These are phyloP conservation scores for Amphiprion percula DNA, from an alignment of 2,113 vertebrate genomes.

Conservation along the genomic window DNA sequence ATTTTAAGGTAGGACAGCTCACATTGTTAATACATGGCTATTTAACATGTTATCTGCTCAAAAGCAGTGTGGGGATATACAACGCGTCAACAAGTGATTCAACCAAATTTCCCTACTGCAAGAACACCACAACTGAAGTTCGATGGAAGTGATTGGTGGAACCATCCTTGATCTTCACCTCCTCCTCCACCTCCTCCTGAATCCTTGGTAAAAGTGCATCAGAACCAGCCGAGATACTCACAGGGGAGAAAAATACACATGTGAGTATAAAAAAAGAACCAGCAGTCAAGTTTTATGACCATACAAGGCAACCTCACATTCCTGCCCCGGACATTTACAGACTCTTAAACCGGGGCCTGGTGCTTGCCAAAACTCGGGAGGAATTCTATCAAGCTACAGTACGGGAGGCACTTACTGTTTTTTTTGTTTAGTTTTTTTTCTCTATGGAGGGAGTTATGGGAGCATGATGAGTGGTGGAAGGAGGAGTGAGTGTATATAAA, in stretches of 20 bases:
- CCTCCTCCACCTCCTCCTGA: background rate
- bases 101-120: background rate
- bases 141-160: slow-evolving; percentile 2
- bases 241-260: slow-evolving; percentile 15
- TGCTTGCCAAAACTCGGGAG: slow-evolving; percentile 80
- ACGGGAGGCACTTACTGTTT: slow-evolving; percentile 28
- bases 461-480: slow-evolving; percentile 25
- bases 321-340: slow-evolving; percentile 84
- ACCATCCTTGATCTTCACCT: background rate
- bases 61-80: too few relatives aligned
- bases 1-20: too few relatives aligned
- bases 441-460: slow-evolving; percentile 26
- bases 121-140: background rate
- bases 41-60: too few relatives aligned
- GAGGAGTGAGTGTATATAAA: slow-evolving; percentile 15
- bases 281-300: slow-evolving; percentile 79
- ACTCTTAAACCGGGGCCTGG: slow-evolving; percentile 79
- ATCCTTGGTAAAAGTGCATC: slow-evolving; percentile 23
- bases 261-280: slow-evolving; percentile 58
- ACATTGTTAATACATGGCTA: too few relatives aligned
- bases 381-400: slow-evolving; percentile 82
- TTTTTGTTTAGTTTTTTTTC: background rate
- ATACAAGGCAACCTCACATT: slow-evolving; percentile 89
- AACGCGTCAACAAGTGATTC: background rate
- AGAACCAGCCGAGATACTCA: slow-evolving; percentile 33